Evolutionary conservation across 2,113 vertebrate species (phyloP), one percentile per base, ranked within the genome.

Genomic region (Upupa epops): DNA sequence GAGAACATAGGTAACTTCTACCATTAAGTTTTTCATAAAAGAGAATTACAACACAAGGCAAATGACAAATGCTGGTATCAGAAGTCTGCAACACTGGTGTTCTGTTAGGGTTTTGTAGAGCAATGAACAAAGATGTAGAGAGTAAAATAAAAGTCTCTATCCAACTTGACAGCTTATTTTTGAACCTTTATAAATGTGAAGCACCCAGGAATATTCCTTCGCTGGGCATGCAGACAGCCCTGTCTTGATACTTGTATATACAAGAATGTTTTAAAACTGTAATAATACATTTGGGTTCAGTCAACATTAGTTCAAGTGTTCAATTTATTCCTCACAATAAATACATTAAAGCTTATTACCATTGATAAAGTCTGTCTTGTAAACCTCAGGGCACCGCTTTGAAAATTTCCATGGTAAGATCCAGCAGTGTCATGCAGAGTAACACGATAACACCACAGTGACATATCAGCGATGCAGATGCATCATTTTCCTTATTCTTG

Each of bases 351-450:
- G 63, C 77, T 89, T 87, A 95, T 76, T 79, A 87, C 59, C 51
- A 34, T 21, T 73, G 84, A 91, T 89, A 54, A 94, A 91, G 68
- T 77, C n/a, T 32, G 28, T 70, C 78, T 80, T 37, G 75, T 61
- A 80, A 63, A 83, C 55, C 82, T 73, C 75, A 73, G 75, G 89
- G 82, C 22, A 59, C 17, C 0, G 1, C 86, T 92, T 72, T 93
- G 88, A 96, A 93, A 89, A 75, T 37, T 73, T 94, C 51, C 77
- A 79, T 76, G 32, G n/a, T 80, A 59, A 96, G 93, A 87, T 79
- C 4, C 6, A 3, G 85, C 78, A 91, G 64, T 8, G 58, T 68
- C 87, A 73, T 9, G 49, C 15, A 65, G 60, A 18, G 58, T 32
- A 92, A 94, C 5, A 40, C 11, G 29, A 7, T 66, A 94, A 88